These are phyloP conservation scores for Argya squamiceps DNA, from an alignment of 2,797 vertebrate species.

Conservation along the genomic window DNA sequence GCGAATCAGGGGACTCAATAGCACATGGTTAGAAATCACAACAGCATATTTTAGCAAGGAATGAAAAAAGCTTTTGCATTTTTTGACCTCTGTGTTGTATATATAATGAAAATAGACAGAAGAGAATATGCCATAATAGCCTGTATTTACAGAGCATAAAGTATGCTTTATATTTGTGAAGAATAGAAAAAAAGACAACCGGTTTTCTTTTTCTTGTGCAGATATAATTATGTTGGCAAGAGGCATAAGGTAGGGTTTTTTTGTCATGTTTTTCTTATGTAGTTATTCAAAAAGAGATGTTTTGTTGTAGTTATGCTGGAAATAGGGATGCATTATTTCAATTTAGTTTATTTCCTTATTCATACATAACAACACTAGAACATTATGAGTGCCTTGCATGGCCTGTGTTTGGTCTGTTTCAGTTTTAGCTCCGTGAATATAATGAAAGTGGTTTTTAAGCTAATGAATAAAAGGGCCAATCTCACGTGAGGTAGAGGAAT, in stretches of 20 bases:
- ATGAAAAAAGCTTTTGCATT: background rate
- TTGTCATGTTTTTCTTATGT: background rate
- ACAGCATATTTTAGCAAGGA: background rate
- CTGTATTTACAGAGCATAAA: background rate
- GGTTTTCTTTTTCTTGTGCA: background rate
- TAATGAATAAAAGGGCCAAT: background rate
- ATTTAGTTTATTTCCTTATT: slow-evolving; percentile 15
- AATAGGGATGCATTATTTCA: background rate
- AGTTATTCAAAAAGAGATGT: background rate
- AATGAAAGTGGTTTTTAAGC: background rate
- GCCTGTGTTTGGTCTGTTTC: background rate
- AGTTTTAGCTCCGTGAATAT: background rate
- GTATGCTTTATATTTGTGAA: background rate
- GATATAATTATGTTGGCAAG: background rate
- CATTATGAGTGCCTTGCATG: background rate
- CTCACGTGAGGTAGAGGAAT: background rate
- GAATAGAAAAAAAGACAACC: background rate
- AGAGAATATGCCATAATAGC: background rate
- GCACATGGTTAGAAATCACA: background rate
- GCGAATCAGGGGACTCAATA: background rate
- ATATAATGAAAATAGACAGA: background rate
- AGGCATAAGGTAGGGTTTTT: background rate
- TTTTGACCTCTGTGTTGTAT: background rate
- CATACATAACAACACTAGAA: background rate
- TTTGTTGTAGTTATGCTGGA: background rate